These are phyloP conservation scores for Aspidiotus rigidus DNA, from an alignment of 2,888 invertebrate species.

Conservation along the genomic window DNA sequence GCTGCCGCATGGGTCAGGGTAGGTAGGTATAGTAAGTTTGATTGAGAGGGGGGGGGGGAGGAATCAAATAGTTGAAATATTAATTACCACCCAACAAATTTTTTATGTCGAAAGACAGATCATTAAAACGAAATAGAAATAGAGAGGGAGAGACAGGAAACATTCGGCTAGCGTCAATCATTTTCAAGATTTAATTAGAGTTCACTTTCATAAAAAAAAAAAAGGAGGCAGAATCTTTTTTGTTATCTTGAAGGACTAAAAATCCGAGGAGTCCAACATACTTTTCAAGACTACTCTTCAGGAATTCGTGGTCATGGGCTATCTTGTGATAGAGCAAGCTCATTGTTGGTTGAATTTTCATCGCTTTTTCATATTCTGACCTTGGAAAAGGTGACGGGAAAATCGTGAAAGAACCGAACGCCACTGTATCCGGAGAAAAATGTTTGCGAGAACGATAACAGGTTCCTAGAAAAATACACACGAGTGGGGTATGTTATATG, in stretches of 20 bases:
- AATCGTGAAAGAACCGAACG: constrained; percentile 70
- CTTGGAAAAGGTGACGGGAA: constrained; percentile 70
- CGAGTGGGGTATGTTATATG: no score
- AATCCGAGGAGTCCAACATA: neutral
- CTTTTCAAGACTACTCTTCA: constrained; percentile 45
- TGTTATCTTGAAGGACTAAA: no score
- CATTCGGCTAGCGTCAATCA: no score
- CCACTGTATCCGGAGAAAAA: constrained; percentile 58
- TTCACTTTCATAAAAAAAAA: neutral
- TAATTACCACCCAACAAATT: no score
- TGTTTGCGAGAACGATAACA: constrained; percentile 63
- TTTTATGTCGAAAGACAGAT: no score
- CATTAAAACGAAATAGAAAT: no score
- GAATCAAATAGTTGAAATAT: no score
- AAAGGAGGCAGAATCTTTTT: no score
- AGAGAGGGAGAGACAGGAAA: constrained; percentile 39
- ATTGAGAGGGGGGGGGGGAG: no score
- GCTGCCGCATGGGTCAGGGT: no score
- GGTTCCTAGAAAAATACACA: constrained; percentile 46
- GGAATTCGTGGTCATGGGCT: constrained; percentile 70
- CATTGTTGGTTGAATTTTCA: constrained; percentile 61
- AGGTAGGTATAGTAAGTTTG: no score
- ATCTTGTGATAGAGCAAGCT: constrained; percentile 77
- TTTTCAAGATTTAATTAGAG: neutral
- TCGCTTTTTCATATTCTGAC: constrained; percentile 64